These are phyloP conservation scores for Drosophila putrida DNA, from an alignment of 2,888 invertebrate genomes.

Conservation along the genomic window DNA sequence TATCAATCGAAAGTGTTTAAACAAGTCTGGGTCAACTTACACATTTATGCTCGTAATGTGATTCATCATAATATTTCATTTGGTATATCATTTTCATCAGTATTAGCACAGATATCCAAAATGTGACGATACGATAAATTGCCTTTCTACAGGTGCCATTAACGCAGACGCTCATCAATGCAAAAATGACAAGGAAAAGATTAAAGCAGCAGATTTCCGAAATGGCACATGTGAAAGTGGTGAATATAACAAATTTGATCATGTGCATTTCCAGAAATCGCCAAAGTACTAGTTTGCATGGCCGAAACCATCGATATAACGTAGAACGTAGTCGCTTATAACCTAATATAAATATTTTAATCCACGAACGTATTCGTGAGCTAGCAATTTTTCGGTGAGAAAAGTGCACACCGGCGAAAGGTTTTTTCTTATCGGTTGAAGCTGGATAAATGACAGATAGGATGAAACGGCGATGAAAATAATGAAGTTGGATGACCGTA, in stretches of 20 bases:
- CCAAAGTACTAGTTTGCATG: slow-evolving; percentile 87
- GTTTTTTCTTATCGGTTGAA: slow-evolving; percentile 4
- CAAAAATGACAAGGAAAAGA: slow-evolving; percentile 91
- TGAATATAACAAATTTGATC: slow-evolving; percentile 93
- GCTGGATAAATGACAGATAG: slow-evolving; percentile 84
- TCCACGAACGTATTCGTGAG: slow-evolving; percentile 17
- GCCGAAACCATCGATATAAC: slow-evolving; percentile 60
- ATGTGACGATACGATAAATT: slow-evolving; percentile 91
- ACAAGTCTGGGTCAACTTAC: slow-evolving; percentile 85
- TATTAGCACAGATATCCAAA: slow-evolving; percentile 91
- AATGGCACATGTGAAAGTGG: slow-evolving; percentile 91
- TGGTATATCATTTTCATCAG: slow-evolving; percentile 98
- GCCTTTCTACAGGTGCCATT: slow-evolving; percentile 90
- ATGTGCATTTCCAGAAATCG: slow-evolving; percentile 96
- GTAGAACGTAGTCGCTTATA: slow-evolving; percentile 52
- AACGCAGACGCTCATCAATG: slow-evolving; percentile 90
- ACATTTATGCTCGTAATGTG: slow-evolving; percentile 91
- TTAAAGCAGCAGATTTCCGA: slow-evolving; percentile 94
- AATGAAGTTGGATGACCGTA: slow-evolving; percentile 98
- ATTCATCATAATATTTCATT: slow-evolving; percentile 93
- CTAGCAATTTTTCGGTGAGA: not conserved
- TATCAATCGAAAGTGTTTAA: not conserved
- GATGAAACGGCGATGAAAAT: slow-evolving; percentile 98
- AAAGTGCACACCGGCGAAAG: not conserved
- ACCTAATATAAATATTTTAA: slow-evolving; percentile 12